Percentiles rank a stretch among this genome's conserved stretches.
Evolutionary conservation across 2,113 vertebrate species (phyloP).

Genomic region (Opisthocomus hoazin): DNA sequence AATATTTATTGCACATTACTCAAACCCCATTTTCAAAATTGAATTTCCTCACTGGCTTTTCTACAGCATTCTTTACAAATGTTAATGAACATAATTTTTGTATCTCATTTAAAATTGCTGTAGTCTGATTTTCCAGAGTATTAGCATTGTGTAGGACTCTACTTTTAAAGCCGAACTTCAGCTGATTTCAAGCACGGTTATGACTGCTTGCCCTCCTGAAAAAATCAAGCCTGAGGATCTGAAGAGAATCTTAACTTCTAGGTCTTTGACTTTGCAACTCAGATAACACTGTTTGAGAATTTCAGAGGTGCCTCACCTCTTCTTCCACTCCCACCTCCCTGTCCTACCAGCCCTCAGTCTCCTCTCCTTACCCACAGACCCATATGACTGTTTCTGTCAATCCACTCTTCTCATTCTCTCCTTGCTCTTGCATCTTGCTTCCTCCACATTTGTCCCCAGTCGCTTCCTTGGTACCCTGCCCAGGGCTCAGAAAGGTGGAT

Average conservation of each 20-base stretch:
- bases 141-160: not conserved
- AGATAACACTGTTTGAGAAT: not conserved
- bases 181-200: not conserved
- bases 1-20: constrained; percentile 61
- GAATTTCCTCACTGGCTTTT: constrained; percentile 51
- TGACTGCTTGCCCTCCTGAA: not conserved
- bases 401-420: not conserved
- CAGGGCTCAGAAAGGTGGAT: not conserved
- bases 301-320: not conserved
- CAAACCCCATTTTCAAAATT: constrained; percentile 58
- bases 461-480: not conserved
- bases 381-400: not conserved
- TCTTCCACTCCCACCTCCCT: not conserved
- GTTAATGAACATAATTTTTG: constrained; percentile 53
- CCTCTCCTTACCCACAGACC: not conserved
- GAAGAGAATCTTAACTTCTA: not conserved
- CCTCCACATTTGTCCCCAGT: not conserved
- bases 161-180: not conserved
- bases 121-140: constrained; percentile 25
- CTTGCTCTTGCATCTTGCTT: not conserved
- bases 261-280: not conserved
- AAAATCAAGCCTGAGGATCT: not conserved
- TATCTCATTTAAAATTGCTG: constrained; percentile 24
- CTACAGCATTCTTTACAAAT: constrained; percentile 34
- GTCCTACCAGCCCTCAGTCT: not conserved